A percentile compares a stretch with the other conserved stretches of the same genome.
Evolutionary conservation across 2,113 vertebrate genomes (phyloP).

Genomic region (Cairina moschata): DNA sequence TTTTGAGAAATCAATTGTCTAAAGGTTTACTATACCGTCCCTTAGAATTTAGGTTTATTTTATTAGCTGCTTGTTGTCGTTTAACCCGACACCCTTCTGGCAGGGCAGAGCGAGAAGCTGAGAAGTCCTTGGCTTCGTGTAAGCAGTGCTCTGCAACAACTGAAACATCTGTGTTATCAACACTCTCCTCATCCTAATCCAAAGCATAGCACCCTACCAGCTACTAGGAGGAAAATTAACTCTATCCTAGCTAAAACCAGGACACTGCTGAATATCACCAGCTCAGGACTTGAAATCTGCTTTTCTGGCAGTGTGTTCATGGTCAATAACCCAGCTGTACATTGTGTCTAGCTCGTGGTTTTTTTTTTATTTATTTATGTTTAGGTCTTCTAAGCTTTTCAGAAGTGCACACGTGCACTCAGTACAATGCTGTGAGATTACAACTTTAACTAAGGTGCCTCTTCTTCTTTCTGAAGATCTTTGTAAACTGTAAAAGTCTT

Average conservation of each 20-base stretch:
- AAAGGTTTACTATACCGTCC: background rate
- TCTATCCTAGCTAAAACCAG: no score
- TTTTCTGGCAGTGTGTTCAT: accelerated
- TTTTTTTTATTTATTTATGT: no score
- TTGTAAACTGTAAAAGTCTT: background rate
- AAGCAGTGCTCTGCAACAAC: no score
- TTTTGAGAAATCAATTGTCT: background rate
- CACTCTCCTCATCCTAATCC: no score
- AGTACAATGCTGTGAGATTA: accelerated
- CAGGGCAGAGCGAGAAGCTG: no score
- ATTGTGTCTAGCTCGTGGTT: accelerated
- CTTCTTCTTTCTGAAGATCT: background rate
- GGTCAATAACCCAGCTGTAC: accelerated
- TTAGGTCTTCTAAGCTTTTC: background rate
- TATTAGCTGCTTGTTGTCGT: background rate
- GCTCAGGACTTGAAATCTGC: background rate
- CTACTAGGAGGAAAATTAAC: no score
- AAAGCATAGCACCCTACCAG: no score
- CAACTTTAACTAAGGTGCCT: no score
- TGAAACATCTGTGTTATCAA: no score
- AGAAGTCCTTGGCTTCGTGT: no score
- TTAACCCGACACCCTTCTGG: no score
- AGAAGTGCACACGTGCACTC: accelerated
- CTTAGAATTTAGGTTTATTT: background rate
- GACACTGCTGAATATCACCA: background rate